phyloP scores from a whole-genome alignment of 1,140 invertebrate species.

The Euura saliciscinereae region DNA sequence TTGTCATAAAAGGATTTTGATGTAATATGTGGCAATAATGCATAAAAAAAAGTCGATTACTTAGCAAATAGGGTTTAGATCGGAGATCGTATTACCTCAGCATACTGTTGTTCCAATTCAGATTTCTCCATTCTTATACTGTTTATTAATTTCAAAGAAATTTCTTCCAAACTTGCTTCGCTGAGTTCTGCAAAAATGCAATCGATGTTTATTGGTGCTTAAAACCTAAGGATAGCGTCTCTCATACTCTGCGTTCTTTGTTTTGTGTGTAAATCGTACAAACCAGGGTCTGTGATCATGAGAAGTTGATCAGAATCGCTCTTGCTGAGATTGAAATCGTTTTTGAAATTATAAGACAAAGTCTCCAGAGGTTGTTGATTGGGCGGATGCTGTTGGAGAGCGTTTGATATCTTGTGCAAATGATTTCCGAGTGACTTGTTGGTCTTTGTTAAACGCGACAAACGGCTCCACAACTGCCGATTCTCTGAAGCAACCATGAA shows the following conservation, averaged over 20 bases:
- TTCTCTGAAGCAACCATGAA: conserved; percentile 82
- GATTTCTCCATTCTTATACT: conserved; percentile 71
- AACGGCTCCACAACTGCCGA: conserved; percentile 75
- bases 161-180: conserved; percentile 77
- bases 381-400: conserved; percentile 52
- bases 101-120: conserved; percentile 71
- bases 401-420: conserved; percentile 61
- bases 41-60: background rate
- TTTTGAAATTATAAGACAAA: conserved; percentile 41
- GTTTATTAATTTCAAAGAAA: conserved; percentile 73
- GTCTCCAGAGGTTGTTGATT: conserved; percentile 34
- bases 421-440: conserved; percentile 61
- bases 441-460: conserved; percentile 68
- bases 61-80: conserved; percentile 3
- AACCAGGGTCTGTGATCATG: conserved; percentile 40
- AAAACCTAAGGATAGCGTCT: conserved; percentile 28
- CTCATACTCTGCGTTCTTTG: conserved; percentile 10
- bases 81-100: conserved; percentile 46
- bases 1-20: background rate
- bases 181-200: conserved; percentile 40
- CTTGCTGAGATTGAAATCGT: conserved; percentile 25
- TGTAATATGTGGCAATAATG: too few species aligned
- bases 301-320: conserved; percentile 40
- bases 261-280: conserved; percentile 23
- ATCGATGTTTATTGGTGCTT: conserved; percentile 39